A percentile compares a stretch with the other conserved stretches of the same genome.
Evolutionary conservation across 2,888 invertebrate genomes (phyloP).

Genomic region (Netelia fuscicornis): DNA sequence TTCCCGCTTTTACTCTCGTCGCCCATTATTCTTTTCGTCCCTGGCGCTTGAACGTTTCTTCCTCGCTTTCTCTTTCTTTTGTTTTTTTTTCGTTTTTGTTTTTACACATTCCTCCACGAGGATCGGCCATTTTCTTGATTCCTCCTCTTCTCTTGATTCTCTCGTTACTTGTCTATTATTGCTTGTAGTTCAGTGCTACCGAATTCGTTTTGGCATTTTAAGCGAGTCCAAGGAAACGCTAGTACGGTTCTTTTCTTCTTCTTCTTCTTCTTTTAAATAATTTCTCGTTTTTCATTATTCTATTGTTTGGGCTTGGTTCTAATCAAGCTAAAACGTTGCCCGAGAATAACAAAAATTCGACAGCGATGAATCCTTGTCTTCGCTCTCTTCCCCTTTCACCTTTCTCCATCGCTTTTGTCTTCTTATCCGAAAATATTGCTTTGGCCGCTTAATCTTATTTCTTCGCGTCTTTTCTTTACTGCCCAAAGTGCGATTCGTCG

Average conservation of each 20-base stretch:
- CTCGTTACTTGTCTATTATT: slow-evolving; percentile 79
- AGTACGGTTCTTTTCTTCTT: slow-evolving; percentile 12
- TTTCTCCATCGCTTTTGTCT: slow-evolving; percentile 5
- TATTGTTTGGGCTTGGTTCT: background rate
- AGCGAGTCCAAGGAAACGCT: slow-evolving; percentile 79
- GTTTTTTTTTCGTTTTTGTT: background rate
- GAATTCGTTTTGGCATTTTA: slow-evolving; percentile 82
- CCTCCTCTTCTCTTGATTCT: slow-evolving; percentile 8
- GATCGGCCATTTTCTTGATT: slow-evolving; percentile 12
- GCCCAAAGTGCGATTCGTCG: slow-evolving; percentile 19
- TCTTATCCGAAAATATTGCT: slow-evolving; percentile 68
- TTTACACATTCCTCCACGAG: background rate
- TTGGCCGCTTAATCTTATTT: slow-evolving; percentile 62
- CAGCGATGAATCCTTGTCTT: background rate
- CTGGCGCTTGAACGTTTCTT: slow-evolving; percentile 12
- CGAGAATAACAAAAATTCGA: slow-evolving; percentile 53
- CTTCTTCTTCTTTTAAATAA: background rate
- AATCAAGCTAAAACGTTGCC: slow-evolving; percentile 52
- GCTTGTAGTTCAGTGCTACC: slow-evolving; percentile 82
- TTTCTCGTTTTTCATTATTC: slow-evolving; percentile 8
- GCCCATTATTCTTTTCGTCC: slow-evolving; percentile 4
- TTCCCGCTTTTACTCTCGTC: slow-evolving; percentile 59
- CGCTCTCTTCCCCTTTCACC: background rate
- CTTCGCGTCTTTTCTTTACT: slow-evolving; percentile 38
- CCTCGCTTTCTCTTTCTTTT: background rate